Evolutionary conservation across 2,113 vertebrate species (phyloP).

Genomic region (Speoplatyrhinus poulsoni): DNA sequence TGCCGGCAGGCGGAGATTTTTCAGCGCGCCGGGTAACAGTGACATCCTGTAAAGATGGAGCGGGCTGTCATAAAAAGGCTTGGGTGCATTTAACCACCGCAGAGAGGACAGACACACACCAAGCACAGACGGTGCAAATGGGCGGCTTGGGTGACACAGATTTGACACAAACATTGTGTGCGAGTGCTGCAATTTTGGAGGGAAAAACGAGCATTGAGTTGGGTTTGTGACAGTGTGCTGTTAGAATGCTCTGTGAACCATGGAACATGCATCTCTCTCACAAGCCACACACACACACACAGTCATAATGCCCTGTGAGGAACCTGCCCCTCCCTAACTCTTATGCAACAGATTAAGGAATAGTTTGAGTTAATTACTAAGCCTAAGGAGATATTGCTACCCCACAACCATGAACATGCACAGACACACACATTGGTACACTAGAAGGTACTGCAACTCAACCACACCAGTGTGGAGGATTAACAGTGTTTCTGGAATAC

Average conservation of each 20-base stretch:
- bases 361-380: constrained; percentile 10
- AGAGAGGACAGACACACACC: too few species aligned
- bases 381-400: constrained; percentile 6
- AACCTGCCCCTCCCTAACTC: background rate
- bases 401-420: background rate
- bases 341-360: background rate
- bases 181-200: constrained; percentile 4
- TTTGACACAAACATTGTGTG: background rate
- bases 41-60: background rate
- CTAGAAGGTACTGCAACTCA: background rate
- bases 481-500: constrained; percentile 20
- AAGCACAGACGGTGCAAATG: too few species aligned
- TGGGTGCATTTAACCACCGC: too few species aligned
- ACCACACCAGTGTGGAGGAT: constrained; percentile 15
- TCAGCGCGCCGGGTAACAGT: background rate
- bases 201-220: constrained; percentile 31
- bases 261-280: constrained; percentile 49
- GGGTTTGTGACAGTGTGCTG: constrained; percentile 34
- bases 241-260: constrained; percentile 28
- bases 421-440: background rate
- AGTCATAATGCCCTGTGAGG: background rate
- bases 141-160: too few species aligned
- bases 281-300: constrained; percentile 10
- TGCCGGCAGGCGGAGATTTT: background rate
- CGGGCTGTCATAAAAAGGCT: background rate